phyloP scores from a whole-genome alignment of 1,140 invertebrate genomes.

The Penaeus indicus region DNA sequence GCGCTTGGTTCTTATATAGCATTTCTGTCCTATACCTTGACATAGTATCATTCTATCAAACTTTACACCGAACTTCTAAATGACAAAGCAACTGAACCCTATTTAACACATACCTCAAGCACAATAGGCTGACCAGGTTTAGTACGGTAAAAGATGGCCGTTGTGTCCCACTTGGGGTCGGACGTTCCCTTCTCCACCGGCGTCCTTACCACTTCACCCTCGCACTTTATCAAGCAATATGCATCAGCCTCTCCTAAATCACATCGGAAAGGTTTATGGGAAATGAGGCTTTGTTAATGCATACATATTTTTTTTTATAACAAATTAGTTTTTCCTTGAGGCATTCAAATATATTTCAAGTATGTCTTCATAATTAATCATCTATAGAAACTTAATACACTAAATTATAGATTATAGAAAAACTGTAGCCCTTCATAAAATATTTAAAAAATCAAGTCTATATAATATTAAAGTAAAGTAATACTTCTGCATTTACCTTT shows the following conservation, averaged over 20 bases:
- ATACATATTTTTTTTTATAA: not conserved
- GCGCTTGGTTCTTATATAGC: constrained; percentile 39
- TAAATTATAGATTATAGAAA: no score
- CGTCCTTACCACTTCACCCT: constrained; percentile 72
- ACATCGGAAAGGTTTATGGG: constrained; percentile 23
- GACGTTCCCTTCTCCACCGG: constrained; percentile 70
- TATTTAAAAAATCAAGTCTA: no score
- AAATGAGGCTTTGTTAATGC: constrained; percentile 26
- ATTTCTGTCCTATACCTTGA: constrained; percentile 21
- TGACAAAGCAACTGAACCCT: no score
- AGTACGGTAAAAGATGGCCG: constrained; percentile 74
- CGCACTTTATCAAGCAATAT: constrained; percentile 75
- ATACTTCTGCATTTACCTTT: no score
- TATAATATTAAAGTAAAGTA: no score
- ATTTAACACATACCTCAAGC: constrained; percentile 68
- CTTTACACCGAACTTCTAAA: no score
- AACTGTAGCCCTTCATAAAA: no score
- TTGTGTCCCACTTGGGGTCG: constrained; percentile 74
- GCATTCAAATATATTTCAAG: not conserved
- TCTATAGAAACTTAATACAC: no score
- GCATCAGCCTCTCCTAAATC: constrained; percentile 72
- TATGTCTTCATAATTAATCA: no score
- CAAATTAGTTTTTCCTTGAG: no score
- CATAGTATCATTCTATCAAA: no score
- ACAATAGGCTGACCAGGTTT: constrained; percentile 70